A percentile compares a stretch with the other conserved stretches of the same genome.
Evolutionary conservation across 1,140 invertebrate genomes (phyloP).

Genomic region (Eurytemora carolleeae): DNA sequence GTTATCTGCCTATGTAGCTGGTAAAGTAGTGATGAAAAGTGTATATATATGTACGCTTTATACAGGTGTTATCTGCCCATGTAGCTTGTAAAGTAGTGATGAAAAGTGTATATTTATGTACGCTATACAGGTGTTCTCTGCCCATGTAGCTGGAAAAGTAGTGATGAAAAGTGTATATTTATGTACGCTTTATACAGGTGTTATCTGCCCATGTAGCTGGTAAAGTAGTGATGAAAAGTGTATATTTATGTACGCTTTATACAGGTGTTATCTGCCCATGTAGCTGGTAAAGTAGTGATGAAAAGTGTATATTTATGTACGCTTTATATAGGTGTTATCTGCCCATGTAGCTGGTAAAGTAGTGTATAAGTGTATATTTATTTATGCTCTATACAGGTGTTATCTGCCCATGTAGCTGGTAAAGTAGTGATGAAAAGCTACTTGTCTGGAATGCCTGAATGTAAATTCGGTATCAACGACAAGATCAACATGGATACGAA

Average conservation of each 20-base stretch:
- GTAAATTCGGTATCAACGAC: slow-evolving; percentile 99
- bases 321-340: too few relatives aligned
- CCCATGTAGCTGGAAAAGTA: slow-evolving; percentile 96
- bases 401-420: slow-evolving; percentile 96
- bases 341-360: too few relatives aligned
- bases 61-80: too few relatives aligned
- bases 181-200: too few relatives aligned
- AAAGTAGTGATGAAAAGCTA: slow-evolving; percentile 99
- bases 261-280: slow-evolving; percentile 94
- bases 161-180: slow-evolving; percentile 99
- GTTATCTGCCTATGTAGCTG: slow-evolving; percentile 93
- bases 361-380: too few relatives aligned
- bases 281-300: slow-evolving; percentile 98
- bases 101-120: too few relatives aligned
- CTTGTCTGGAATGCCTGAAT: slow-evolving; percentile 98
- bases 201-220: too few relatives aligned
- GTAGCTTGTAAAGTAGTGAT: too few relatives aligned
- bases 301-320: too few relatives aligned
- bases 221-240: too few relatives aligned
- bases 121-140: slow-evolving; percentile 79
- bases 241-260: too few relatives aligned
- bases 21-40: slow-evolving; percentile 99
- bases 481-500: slow-evolving; percentile 98
- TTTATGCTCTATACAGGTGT: slow-evolving; percentile 61
- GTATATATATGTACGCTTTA: too few relatives aligned